Evolutionary conservation across 2,113 vertebrate genomes (phyloP).

Genomic region (Microtus pennsylvanicus): DNA sequence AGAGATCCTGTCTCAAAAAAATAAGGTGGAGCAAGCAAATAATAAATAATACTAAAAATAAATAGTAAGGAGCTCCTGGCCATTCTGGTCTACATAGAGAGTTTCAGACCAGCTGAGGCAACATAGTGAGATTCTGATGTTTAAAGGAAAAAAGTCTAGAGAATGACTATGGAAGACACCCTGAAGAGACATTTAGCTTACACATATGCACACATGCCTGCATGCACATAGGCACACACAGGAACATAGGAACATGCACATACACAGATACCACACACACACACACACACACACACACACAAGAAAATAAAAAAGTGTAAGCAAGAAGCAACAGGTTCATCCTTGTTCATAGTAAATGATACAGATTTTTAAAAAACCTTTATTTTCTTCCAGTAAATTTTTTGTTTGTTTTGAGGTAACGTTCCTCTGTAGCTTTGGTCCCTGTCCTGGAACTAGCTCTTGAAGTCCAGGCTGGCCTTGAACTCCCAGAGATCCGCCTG

Average conservation of each 20-base stretch:
- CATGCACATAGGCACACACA: neutral
- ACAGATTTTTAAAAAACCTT: neutral
- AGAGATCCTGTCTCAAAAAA: neutral
- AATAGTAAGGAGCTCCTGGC: neutral
- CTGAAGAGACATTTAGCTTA: neutral
- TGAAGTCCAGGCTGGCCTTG: too few species aligned
- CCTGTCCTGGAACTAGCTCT: too few species aligned
- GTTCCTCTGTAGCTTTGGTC: too few species aligned
- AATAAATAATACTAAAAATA: neutral
- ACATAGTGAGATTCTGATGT: neutral
- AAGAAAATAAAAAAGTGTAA: neutral
- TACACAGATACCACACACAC: neutral
- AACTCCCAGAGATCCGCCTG: too few species aligned
- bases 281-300: neutral
- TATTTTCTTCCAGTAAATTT: neutral
- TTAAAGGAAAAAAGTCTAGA: neutral
- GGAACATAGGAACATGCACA: neutral
- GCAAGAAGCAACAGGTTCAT: neutral
- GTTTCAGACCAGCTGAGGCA: neutral
- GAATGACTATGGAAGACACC: neutral
- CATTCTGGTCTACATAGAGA: neutral
- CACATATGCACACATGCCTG: neutral
- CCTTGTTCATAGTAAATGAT: neutral
- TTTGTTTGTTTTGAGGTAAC: too few species aligned
- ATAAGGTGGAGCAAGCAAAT: neutral